Evolutionary conservation across 2,113 vertebrate genomes (phyloP).

Genomic region (Ovibos moschatus): DNA sequence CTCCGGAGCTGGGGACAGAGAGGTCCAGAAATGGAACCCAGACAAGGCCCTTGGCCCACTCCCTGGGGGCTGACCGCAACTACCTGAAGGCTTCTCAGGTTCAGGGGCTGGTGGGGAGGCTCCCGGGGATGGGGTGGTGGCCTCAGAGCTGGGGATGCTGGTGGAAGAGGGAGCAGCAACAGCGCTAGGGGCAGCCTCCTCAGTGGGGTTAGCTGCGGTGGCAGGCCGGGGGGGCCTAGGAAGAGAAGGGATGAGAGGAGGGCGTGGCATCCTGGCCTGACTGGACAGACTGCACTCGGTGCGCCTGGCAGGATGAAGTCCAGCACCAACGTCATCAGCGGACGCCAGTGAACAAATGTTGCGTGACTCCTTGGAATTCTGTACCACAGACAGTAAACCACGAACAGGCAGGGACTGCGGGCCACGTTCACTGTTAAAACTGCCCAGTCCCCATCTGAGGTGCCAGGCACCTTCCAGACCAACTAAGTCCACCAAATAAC

Average conservation of each 20-base stretch:
- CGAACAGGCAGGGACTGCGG: fast-evolving
- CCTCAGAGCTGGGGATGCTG: constrained; percentile 41
- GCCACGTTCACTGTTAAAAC: background rate
- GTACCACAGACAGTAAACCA: fast-evolving
- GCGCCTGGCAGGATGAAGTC: background rate
- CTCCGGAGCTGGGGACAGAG: background rate
- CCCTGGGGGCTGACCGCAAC: background rate
- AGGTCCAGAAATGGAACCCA: background rate
- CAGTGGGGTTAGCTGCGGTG: background rate
- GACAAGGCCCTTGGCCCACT: background rate
- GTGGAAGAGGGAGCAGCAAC: constrained; percentile 38
- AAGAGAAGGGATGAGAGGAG: background rate
- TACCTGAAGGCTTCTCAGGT: constrained; percentile 59
- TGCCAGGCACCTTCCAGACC: background rate
- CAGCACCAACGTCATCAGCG: background rate
- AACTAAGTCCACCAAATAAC: background rate
- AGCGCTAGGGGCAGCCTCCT: constrained; percentile 27
- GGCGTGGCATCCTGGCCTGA: background rate
- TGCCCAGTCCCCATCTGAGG: too few relatives aligned
- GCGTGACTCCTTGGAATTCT: background rate
- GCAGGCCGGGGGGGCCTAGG: constrained; percentile 68
- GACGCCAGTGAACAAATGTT: fast-evolving
- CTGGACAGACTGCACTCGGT: background rate
- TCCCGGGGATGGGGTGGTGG: constrained; percentile 1
- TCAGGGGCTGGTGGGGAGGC: constrained; percentile 35